Percentiles rank a stretch among this genome's conserved stretches.
Evolutionary conservation across 1,140 invertebrate species (phyloP).

Genomic region (Centruroides vittatus): DNA sequence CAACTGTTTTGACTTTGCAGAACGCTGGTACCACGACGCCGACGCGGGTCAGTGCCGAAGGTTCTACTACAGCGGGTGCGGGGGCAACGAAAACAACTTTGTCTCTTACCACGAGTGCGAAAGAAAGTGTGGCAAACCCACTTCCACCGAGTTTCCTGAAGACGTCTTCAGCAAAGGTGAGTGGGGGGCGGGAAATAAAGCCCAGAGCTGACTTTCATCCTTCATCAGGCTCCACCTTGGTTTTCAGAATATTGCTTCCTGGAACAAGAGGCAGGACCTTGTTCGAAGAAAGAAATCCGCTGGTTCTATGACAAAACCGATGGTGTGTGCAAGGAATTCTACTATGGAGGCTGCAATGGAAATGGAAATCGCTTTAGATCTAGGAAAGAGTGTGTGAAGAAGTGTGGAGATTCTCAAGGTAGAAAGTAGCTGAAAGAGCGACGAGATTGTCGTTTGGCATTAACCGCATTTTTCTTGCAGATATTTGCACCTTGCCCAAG

Average conservation of each 20-base stretch:
- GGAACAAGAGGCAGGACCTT: conserved; percentile 42
- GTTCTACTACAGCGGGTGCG: conserved; percentile 70
- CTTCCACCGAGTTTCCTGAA: neutral
- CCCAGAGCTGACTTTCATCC: too few species aligned
- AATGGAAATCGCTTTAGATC: conserved; percentile 71
- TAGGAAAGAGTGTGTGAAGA: conserved; percentile 57
- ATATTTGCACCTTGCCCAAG: conserved; percentile 53
- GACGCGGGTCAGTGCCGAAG: conserved; percentile 56
- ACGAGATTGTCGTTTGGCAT: neutral
- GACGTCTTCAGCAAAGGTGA: too few species aligned
- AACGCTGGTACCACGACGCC: conserved; percentile 56
- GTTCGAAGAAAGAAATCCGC: conserved; percentile 48
- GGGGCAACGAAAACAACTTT: conserved; percentile 77
- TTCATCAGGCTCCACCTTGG: too few species aligned
- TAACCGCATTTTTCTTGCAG: conserved; percentile 25
- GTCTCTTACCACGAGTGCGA: conserved; percentile 57
- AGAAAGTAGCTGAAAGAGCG: neutral
- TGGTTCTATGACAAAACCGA: conserved; percentile 58
- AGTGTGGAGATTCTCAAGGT: conserved; percentile 42
- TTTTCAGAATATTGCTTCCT: conserved; percentile 44
- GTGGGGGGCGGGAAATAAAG: too few species aligned
- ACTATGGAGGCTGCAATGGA: conserved; percentile 67
- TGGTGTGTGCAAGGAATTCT: conserved; percentile 66
- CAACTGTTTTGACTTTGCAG: conserved; percentile 40
- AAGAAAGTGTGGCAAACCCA: conserved; percentile 42